Evolutionary conservation across 2,797 vertebrate genomes (phyloP), one percentile per base, ranked within the genome.

Genomic region (Helarctos malayanus): DNA sequence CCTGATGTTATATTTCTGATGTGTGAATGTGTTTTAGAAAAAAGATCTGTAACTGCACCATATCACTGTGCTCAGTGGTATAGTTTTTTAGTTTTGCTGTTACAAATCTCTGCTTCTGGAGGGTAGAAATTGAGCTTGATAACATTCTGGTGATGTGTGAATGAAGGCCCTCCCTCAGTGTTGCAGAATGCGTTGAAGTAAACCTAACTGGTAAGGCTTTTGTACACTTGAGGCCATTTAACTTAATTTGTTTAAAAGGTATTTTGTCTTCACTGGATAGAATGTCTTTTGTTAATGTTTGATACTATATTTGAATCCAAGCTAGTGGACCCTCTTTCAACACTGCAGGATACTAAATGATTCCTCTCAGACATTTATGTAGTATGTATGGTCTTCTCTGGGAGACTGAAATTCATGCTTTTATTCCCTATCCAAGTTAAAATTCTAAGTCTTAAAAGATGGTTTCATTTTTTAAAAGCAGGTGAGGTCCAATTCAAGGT

Each of bases 161-260:
- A 21, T 11, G 76, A 49, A 92, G 49, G 79, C 81, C 41, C 52
- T 65, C 84, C 84, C 93, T 91, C 29, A 0, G 89, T 32, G 86
- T 73, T 69, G 52, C 45, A 32, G 91, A 85, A 52, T 59, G 47
- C 61, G 5, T 3, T 19, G 65, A 88, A 75, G 80, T 18, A 75
- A 61, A 85, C 84, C 87, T 76, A 68, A 73, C 85, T 91, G 59
- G 23, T 57, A 71, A 71, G 90, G 95, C 97, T 97, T 82, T 95
- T 95, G 25, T 88, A 90, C 61, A 86, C 68, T 86, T 23, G 68
- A 95, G 56, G 96, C 89, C 91, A 96, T 97, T 96, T 96, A 92
- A 89, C 95, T 95, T 97, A 96, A 97, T 98, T 97, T 98, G 96
- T 95, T 97, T 98, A 97, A 97, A 97, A 98, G 95, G 75, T 76